Conservation (phyloP, 2,113 vertebrate genomes). For the Heterochromis multidens region DNA sequence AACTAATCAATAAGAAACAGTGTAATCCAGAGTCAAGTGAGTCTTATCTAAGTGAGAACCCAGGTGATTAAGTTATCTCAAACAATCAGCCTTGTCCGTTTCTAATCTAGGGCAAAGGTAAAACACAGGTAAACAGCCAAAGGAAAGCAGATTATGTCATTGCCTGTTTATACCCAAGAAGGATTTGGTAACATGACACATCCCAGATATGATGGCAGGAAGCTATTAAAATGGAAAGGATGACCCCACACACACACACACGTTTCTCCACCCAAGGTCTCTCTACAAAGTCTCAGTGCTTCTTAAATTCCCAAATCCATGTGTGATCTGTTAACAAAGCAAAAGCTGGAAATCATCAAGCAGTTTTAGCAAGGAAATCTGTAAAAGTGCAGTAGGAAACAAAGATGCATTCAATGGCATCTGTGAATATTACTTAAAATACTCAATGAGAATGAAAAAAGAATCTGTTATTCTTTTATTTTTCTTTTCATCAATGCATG, state of each 20-base stretch:
- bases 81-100: conserved; percentile 44
- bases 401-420: neutral
- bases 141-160: conserved; percentile 26
- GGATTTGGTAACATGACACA: conserved; percentile 10
- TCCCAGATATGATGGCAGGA: conserved; percentile 8
- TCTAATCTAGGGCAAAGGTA: conserved; percentile 63
- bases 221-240: conserved; percentile 34
- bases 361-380: neutral
- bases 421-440: neutral
- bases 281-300: neutral
- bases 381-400: neutral
- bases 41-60: conserved; percentile 45
- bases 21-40: conserved; percentile 55
- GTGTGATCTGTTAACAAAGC: conserved; percentile 19
- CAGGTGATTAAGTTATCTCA: conserved; percentile 53
- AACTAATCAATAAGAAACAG: conserved; percentile 53
- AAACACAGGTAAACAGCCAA: conserved; percentile 39
- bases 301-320: conserved; percentile 1
- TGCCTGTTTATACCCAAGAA: conserved; percentile 2
- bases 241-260: neutral
- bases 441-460: neutral
- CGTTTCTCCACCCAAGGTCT: conserved; percentile 1
- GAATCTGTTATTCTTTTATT: neutral
- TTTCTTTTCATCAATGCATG: neutral
- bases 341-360: neutral